These are phyloP conservation scores for Pseudachorutes palmiensis DNA, from an alignment of 1,140 invertebrate species.

Conservation along the genomic window DNA sequence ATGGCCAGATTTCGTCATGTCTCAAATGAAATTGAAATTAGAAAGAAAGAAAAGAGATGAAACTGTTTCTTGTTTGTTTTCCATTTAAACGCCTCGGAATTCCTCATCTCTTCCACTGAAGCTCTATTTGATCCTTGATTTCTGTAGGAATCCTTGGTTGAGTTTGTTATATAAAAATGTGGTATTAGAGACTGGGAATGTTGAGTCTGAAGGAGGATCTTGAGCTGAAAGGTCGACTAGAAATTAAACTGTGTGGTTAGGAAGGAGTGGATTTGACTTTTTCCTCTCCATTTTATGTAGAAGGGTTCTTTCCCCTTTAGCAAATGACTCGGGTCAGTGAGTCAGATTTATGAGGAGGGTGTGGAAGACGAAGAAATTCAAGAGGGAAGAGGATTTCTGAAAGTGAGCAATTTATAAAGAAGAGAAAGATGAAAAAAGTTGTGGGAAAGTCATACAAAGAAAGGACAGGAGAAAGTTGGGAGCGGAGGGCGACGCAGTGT, in stretches of 20 bases:
- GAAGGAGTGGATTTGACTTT: neutral
- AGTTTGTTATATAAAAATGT: no score
- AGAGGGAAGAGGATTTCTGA: neutral
- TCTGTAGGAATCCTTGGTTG: no score
- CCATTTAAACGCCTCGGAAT: neutral
- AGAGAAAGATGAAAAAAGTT: neutral
- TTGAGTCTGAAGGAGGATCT: no score
- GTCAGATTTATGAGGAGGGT: neutral
- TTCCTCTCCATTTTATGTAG: neutral
- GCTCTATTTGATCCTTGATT: no score
- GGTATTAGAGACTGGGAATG: no score
- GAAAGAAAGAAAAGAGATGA: neutral
- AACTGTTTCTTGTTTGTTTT: neutral
- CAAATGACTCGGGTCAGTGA: slow-evolving; percentile 1
- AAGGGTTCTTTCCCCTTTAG: no score
- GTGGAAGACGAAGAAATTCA: neutral
- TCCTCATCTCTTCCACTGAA: neutral
- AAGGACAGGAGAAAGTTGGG: neutral
- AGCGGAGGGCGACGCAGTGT: no score
- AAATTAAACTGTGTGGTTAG: no score
- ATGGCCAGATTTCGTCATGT: no score
- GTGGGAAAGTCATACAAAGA: neutral
- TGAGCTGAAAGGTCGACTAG: no score
- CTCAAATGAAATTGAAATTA: neutral
- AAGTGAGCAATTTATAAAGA: slow-evolving; percentile 8